These are phyloP conservation scores for Tenthredo amoena DNA, from an alignment of 2,888 invertebrate species.

Conservation along the genomic window DNA sequence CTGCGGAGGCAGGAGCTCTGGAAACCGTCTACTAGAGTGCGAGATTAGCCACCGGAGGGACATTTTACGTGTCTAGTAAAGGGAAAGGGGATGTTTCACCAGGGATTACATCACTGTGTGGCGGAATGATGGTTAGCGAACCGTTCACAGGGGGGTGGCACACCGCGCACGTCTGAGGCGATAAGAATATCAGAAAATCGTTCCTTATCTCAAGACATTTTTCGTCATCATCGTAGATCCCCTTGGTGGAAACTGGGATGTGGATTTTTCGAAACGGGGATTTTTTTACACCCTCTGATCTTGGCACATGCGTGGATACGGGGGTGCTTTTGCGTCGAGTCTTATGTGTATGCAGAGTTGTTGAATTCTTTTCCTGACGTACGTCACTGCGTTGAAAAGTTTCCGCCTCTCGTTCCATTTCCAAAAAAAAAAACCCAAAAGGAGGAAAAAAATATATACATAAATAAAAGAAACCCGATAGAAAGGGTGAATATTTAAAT, in stretches of 20 bases:
- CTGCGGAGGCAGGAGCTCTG: slow-evolving; percentile 27
- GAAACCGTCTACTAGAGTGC: slow-evolving; percentile 41
- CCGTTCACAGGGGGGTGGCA: background rate
- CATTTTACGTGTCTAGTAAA: slow-evolving; percentile 69
- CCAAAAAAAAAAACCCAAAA: background rate
- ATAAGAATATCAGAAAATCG: slow-evolving; percentile 47
- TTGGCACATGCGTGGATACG: background rate
- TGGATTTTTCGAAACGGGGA: background rate
- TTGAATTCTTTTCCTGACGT: background rate
- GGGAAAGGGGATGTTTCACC: slow-evolving; percentile 64
- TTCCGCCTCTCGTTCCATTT: background rate
- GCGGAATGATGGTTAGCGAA: slow-evolving; percentile 62
- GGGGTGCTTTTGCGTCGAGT: background rate
- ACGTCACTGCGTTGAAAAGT: background rate
- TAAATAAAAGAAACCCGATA: slow-evolving; percentile 1
- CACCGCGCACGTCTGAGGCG: background rate
- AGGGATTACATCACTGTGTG: slow-evolving; percentile 62
- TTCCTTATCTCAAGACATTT: background rate
- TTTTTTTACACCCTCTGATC: background rate
- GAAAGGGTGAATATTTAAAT: slow-evolving; percentile 12
- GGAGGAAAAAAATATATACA: background rate
- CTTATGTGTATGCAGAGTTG: background rate
- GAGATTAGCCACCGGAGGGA: slow-evolving; percentile 61
- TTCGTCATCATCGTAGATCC: background rate
- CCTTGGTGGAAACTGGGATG: background rate